phyloP scores from a whole-genome alignment of 2,113 vertebrate genomes.

The Rhea pennata region DNA sequence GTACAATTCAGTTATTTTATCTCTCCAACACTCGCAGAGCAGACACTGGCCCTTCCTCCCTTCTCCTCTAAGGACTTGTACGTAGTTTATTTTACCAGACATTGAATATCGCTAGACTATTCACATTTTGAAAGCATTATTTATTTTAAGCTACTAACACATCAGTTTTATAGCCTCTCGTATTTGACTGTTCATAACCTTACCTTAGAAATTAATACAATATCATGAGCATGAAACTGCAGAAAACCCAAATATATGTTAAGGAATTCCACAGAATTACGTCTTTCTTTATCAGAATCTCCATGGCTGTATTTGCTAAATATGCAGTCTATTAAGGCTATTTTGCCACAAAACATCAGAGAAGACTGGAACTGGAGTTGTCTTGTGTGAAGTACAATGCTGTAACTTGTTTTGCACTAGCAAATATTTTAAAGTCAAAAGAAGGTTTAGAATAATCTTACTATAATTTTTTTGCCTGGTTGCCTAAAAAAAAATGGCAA shows the following conservation, averaged over 20 bases:
- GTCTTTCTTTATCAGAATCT: neutral
- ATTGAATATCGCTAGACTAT: neutral
- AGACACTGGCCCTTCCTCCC: neutral
- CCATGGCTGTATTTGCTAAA: neutral
- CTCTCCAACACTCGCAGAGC: neutral
- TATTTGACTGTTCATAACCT: neutral
- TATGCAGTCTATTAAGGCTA: neutral
- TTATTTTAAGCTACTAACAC: neutral
- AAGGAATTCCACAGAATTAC: neutral
- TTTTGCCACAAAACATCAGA: neutral
- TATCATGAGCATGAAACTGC: neutral
- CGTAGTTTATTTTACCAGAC: neutral
- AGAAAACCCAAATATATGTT: neutral
- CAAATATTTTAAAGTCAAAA: neutral
- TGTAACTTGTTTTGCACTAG: neutral
- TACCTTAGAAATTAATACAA: neutral
- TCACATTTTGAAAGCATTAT: neutral
- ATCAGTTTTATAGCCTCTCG: neutral
- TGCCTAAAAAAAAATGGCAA: neutral
- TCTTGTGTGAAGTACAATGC: neutral
- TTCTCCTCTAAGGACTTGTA: neutral
- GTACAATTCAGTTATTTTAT: neutral
- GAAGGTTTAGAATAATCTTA: neutral
- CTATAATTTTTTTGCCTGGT: neutral
- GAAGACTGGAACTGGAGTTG: neutral